These are phyloP conservation scores for Agriotes lineatus DNA, from an alignment of 2,888 invertebrate species.

Conservation along the genomic window DNA sequence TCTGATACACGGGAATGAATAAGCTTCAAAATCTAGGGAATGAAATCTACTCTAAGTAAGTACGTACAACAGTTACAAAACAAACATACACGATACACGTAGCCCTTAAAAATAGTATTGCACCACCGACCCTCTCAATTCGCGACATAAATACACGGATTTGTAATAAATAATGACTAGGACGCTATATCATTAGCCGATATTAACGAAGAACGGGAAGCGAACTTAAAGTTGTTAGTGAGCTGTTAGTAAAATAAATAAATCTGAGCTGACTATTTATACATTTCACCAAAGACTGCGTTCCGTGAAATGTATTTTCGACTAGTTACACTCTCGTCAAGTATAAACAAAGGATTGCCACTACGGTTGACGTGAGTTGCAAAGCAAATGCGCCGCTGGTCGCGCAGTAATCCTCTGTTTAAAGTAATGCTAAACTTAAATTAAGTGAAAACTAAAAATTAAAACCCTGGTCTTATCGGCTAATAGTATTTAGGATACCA, in stretches of 20 bases:
- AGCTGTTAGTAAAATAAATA: constrained; percentile 54
- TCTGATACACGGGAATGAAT: constrained; percentile 39
- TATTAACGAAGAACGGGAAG: constrained; percentile 54
- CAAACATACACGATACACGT: constrained; percentile 23
- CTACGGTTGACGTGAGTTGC: neutral
- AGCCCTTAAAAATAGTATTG: constrained; percentile 32
- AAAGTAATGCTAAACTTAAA: constrained; percentile 35
- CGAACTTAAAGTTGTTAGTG: constrained; percentile 44
- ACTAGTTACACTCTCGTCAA: constrained; percentile 57
- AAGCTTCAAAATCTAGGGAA: constrained; percentile 34
- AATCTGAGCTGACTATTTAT: constrained; percentile 53
- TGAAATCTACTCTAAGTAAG: constrained; percentile 32
- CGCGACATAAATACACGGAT: no score
- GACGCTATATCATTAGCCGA: constrained; percentile 65
- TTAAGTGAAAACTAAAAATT: constrained; percentile 26
- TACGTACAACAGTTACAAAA: constrained; percentile 4
- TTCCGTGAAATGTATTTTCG: constrained; percentile 49
- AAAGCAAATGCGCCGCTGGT: neutral
- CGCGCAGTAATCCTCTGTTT: constrained; percentile 24
- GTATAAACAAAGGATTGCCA: constrained; percentile 37
- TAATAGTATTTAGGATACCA: constrained; percentile 60
- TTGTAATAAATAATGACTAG: constrained; percentile 58
- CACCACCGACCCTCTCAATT: constrained; percentile 34
- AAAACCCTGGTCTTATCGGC: constrained; percentile 59
- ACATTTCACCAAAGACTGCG: constrained; percentile 40